Percentiles rank a stretch among this genome's conserved stretches.
Evolutionary conservation across 2,113 vertebrate genomes (phyloP).

Genomic region (Oceanites oceanicus): DNA sequence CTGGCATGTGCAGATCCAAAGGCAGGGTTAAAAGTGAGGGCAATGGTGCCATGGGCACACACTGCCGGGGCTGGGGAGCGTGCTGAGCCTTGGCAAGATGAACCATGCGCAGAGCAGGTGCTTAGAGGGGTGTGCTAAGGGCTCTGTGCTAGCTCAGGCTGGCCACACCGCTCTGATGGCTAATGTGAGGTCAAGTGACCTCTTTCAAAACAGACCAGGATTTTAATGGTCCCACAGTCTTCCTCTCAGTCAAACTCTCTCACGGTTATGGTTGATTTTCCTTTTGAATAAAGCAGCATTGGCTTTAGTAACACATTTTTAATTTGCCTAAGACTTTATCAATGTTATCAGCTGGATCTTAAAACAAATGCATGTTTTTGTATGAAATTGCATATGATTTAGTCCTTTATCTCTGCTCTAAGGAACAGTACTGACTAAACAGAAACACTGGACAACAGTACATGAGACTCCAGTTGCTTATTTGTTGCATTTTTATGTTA

Average conservation of each 20-base stretch:
- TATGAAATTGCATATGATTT: neutral
- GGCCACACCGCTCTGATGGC: neutral
- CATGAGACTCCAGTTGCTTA: neutral
- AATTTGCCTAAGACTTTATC: slow-evolving; percentile 8
- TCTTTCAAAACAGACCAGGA: neutral
- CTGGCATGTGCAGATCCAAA: neutral
- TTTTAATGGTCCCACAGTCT: neutral
- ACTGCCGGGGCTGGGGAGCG: neutral
- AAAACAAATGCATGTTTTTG: neutral
- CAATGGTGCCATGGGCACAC: neutral
- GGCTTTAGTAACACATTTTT: neutral
- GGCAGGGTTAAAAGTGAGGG: neutral
- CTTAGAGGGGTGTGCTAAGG: neutral
- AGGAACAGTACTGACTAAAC: slow-evolving; percentile 32
- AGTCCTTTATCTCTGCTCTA: slow-evolving; percentile 14
- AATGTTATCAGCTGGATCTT: slow-evolving; percentile 6
- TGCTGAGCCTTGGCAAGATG: neutral
- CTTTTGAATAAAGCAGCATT: neutral
- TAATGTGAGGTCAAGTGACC: neutral
- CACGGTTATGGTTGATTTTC: neutral
- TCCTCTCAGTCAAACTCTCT: neutral
- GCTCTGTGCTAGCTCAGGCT: neutral
- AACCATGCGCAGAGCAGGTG: neutral
- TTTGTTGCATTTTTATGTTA: neutral
- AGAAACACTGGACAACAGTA: neutral